Base-by-base conservation (phyloP, 2,888 invertebrate genomes). In the Cheilosia scutellata region DNA sequence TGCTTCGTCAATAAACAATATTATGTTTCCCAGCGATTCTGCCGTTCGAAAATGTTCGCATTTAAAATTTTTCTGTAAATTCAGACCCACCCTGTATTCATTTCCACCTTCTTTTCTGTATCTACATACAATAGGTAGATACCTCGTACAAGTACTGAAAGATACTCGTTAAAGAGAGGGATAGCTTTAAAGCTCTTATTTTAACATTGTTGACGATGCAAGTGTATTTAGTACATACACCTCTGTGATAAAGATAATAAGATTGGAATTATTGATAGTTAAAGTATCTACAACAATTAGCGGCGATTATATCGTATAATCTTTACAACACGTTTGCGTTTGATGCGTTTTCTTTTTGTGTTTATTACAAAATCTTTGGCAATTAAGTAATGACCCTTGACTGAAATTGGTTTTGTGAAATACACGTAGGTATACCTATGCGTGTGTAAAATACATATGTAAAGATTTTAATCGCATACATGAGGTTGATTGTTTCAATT, bases 361-460 rank as follows among this genome's bases (percentile, higher is more conserved):
- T 44, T 62, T 5, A 55, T 78, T 63, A 63, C 62, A 47, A 70
- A 71, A 78, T 78, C 70, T 49, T 78, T 78, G 60, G 77, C 68
- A 78, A 71, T 78, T 70, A 70, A 47, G 70, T 57, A 57, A 40
- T 78, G 78, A 78, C 78, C 78, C 78, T 63, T 78, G 70, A 49
- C 40, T 37, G 55, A 42, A 71, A 66, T 57, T 66, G 47, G 40
- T 40, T 49, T 77, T 68, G 29, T 68, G 42, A 29, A 25, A 13
- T 27, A n/a, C 27, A 5, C 5, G 37, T 37, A 13, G n/a, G 47
- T 3, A 47, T 13, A n/a, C n/a, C n/a, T n/a, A 55, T 47, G 57
- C 42, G 42, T 37, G 13, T 6, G 25, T 40, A 25, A 13, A 20
- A 16, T 20, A 20, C 20, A 13, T 42, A n/a, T 7, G 16, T 20